Evolutionary conservation across 2,113 vertebrate genomes (phyloP).

Genomic region (Hydropotes inermis): DNA sequence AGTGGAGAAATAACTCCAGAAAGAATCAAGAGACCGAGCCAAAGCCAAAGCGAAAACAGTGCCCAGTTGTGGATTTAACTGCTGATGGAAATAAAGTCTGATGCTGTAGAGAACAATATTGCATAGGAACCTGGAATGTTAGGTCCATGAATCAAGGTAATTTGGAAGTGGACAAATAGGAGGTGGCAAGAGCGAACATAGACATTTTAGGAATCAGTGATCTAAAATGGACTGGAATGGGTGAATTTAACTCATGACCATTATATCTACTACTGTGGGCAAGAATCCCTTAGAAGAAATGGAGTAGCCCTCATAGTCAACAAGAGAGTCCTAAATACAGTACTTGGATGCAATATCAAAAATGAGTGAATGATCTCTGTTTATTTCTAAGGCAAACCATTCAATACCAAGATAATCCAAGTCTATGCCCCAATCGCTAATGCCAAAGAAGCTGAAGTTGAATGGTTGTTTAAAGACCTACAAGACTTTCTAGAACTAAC

Average conservation of each 20-base stretch:
- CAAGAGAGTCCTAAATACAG: neutral
- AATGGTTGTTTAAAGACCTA: neutral
- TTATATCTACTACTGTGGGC: neutral
- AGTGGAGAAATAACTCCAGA: neutral
- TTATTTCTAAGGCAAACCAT: neutral
- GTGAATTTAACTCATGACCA: neutral
- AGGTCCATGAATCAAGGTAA: neutral
- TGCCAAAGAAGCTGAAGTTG: neutral
- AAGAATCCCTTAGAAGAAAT: neutral
- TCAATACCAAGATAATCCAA: neutral
- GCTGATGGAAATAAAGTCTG: neutral
- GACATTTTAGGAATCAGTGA: neutral
- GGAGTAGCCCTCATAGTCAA: neutral
- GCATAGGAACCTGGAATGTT: neutral
- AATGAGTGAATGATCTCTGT: neutral
- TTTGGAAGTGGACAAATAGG: neutral
- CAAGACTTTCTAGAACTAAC: neutral
- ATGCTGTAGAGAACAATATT: neutral
- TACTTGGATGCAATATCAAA: neutral
- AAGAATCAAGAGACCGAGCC: neutral
- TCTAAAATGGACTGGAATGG: neutral
- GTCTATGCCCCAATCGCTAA: neutral
- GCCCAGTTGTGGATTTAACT: neutral
- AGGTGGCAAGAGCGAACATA: neutral
- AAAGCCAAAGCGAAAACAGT: neutral